Base-by-base conservation (phyloP, 2,888 invertebrate genomes). In the Orthonevra nobilis region DNA sequence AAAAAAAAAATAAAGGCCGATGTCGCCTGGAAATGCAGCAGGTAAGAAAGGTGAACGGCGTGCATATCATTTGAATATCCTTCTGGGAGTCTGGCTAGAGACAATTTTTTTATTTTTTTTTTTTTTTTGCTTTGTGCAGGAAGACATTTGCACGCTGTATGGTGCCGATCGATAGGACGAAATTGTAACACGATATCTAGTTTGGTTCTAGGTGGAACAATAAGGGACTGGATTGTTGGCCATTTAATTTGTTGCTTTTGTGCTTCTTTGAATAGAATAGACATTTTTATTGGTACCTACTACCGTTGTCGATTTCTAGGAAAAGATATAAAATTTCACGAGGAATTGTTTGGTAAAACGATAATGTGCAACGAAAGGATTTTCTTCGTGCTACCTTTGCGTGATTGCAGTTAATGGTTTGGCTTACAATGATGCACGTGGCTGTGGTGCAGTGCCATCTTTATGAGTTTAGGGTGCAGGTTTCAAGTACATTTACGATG, bases 31-130 rank as follows among this genome's bases (percentile, higher is more conserved):
- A 50, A 32, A 44, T 30, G n/a, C n/a, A n/a, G n/a, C 79, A 79
- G 79, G 79, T 79, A 79, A 14, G 61, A 54, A 79, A 72, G 61
- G 79, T 68, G 72, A 72, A n/a, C n/a, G n/a, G n/a, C n/a, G 40
- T 79, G 79, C 79, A 79, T 79, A 72, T 79, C 72, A 79, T 79
- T 79, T 79, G 79, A 79, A 72, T 79, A 79, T 68, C n/a, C 58
- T 70, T 14, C 1, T 32, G 26, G 40, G 50, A 34, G 23, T 19
- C 23, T 48, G 12, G 40, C 10, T n/a, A n/a, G n/a, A n/a, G n/a
- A n/a, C n/a, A n/a, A 36, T 26, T 50, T 44, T n/a, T 36, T 19
- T 46, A 42, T 4, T 23, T 36, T 64, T 26, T 42, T 60, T 66
- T 56, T 15, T n/a, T 17, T 36, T 20, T 17, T n/a, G n/a, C n/a